Base-by-base conservation (phyloP, 2,888 invertebrate genomes). In the Calameuta filiformis region DNA sequence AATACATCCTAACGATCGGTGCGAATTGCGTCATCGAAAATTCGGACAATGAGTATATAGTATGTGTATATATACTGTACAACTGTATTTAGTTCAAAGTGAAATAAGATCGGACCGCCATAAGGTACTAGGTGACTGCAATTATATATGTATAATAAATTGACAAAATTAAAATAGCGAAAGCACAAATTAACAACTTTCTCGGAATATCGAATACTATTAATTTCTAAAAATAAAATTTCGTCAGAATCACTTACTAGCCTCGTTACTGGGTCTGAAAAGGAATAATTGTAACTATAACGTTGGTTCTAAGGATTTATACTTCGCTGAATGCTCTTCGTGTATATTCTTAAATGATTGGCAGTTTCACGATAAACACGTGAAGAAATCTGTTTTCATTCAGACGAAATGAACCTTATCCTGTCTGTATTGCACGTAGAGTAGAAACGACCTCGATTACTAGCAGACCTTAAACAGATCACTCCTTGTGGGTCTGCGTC, bases 1-100 rank as follows among this genome's bases (percentile, higher is more conserved):
- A 81, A 85, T 85, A 84, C 79, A 6, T 71, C 30, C 69, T 73
- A 68, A 73, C 79, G 69, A 81, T 82, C 81, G 79, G 77, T 81
- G 56, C 56, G 56, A 56, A 56, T 23, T 56, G 9, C 56, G 56
- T 23, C 56, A 56, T 56, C 56, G 9, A 23, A 56, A 56, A 56
- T 56, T 56, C 56, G 56, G 56, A 56, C 56, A 56, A 56, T 9
- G 23, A 23, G 2, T 23, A 56, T 56, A 3, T 12, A 35, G 4
- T 33, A 33, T 3, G 3, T 35, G 1, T 35, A 11, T 35, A 35
- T 12, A 9, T 56, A 56, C 23, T 23, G 56, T 56, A 23, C 23
- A 56, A 2, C 23, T 56, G 23, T 56, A 56, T 9, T 56, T 23
- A 23, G 9, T 23, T 2, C 56, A 56, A 56, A 56, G 56, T 56